Evolutionary conservation across 2,888 invertebrate genomes (phyloP), one percentile per base, ranked within the genome.

Genomic region (Colostygia pectinataria): DNA sequence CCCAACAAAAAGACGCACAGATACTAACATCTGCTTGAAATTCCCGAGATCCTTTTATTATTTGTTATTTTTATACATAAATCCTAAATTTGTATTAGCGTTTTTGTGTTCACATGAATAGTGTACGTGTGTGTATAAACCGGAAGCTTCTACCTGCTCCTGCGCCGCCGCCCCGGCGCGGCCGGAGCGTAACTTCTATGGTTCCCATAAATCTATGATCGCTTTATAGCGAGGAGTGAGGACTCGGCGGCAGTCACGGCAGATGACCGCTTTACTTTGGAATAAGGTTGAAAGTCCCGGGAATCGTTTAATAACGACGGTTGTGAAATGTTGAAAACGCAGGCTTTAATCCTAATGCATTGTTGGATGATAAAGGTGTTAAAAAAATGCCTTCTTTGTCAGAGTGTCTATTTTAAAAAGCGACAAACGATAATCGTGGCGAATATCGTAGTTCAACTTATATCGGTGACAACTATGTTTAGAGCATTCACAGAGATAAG

Each of bases 141-240:
- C 70, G 74, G 74, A 74, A 68, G 71, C 51, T 54, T 48, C 72
- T 74, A 72, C 73, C 74, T 73, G 71, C 65, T 61, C 57, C 48
- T 56, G 57, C 59, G 69, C 61, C n/a, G n/a, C n/a, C n/a, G n/a
- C n/a, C n/a, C n/a, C n/a, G n/a, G n/a, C n/a, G n/a, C n/a, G n/a
- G n/a, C n/a, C 25, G 44, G 46, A 53, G 57, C 60, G 59, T 49
- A 50, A 40, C 48, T 43, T 50, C 48, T 45, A 24, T 20, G 33
- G 20, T 28, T 34, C 14, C 9, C 9, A 14, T 7, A 7, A 40
- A 32, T 1, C 24, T 13, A n/a, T 24, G 6, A 9, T 3, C 13
- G 40, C 24, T 3, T 2, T 24, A 4, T 10, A n/a, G 14, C 40
- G 24, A 12, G 3, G 20, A 14, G 2, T 25, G 9, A 1, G 2